Percentiles rank a stretch among this genome's conserved stretches.
Conservation (phyloP, 2,113 vertebrate genomes). For the Triplophysa tibetana region DNA sequence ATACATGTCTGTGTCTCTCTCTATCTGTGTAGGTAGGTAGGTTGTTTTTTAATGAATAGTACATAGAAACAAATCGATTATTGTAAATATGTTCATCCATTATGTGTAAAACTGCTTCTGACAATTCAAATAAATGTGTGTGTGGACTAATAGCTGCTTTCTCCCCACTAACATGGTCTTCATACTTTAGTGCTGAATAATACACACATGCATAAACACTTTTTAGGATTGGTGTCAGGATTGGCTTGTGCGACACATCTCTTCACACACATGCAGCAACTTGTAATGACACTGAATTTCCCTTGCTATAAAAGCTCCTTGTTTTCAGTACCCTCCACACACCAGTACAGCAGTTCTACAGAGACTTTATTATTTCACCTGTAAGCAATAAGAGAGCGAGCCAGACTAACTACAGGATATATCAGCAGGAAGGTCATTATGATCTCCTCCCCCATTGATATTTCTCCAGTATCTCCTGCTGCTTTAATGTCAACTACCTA, state of each 20-base stretch:
- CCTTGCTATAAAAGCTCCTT: neutral
- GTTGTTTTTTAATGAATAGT: too few relatives aligned
- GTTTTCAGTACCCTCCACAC: constrained; percentile 7
- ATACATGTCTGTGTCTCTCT: too few relatives aligned
- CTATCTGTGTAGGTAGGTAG: too few relatives aligned
- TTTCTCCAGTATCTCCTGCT: constrained; percentile 18
- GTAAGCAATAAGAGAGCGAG: constrained; percentile 61
- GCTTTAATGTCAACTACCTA: constrained; percentile 3
- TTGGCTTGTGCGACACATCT: neutral
- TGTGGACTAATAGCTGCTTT: constrained; percentile 7
- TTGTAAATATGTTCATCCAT: neutral
- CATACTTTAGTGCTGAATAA: neutral
- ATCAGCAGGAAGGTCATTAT: constrained; percentile 22
- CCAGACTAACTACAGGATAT: constrained; percentile 34
- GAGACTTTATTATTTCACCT: constrained; percentile 67
- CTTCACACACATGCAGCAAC: too few relatives aligned
- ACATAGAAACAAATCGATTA: neutral
- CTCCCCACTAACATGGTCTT: constrained; percentile 17
- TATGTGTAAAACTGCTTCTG: neutral
- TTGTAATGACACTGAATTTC: neutral
- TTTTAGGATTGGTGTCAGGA: constrained; percentile 13
- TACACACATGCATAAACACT: neutral
- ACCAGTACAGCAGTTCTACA: constrained; percentile 48
- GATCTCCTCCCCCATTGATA: neutral
- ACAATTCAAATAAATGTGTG: neutral